A percentile compares a stretch with the other conserved stretches of the same genome.
Evolutionary conservation across 2,797 vertebrate species (phyloP).

Genomic region (Tinamus major): DNA sequence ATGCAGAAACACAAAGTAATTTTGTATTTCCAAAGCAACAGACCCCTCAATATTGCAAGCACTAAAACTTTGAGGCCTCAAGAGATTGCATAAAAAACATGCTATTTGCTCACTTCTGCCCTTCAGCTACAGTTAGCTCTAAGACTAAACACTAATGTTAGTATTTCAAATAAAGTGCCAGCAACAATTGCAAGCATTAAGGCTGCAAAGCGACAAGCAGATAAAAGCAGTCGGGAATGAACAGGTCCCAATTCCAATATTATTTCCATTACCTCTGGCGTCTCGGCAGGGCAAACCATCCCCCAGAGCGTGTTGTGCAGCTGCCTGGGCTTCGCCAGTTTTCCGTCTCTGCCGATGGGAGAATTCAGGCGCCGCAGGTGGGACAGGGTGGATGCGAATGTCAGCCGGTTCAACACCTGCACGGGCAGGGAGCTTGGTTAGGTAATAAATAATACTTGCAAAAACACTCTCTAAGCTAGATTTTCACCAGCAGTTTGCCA

Average conservation of each 20-base stretch:
- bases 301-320: constrained; percentile 98
- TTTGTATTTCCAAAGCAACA: background rate
- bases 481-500: background rate
- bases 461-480: background rate
- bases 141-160: background rate
- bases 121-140: background rate
- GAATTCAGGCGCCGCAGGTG: constrained; percentile 96
- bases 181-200: background rate
- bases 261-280: constrained; percentile 88
- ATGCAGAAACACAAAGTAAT: constrained; percentile 2
- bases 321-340: constrained; percentile 95
- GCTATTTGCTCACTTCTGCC: background rate
- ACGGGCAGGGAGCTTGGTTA: background rate
- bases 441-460: background rate
- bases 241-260: background rate
- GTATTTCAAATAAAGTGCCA: background rate
- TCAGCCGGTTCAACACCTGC: constrained; percentile 96
- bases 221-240: background rate
- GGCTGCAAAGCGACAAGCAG: fast-evolving
- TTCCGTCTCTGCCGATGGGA: constrained; percentile 95
- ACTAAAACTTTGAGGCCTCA: background rate
- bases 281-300: constrained; percentile 99
- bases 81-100: background rate
- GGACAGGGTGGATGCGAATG: constrained; percentile 96
- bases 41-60: background rate